A percentile compares a stretch with the other conserved stretches of the same genome.
Conservation (phyloP, 2,113 vertebrate genomes). For the Brachirus orientalis region DNA sequence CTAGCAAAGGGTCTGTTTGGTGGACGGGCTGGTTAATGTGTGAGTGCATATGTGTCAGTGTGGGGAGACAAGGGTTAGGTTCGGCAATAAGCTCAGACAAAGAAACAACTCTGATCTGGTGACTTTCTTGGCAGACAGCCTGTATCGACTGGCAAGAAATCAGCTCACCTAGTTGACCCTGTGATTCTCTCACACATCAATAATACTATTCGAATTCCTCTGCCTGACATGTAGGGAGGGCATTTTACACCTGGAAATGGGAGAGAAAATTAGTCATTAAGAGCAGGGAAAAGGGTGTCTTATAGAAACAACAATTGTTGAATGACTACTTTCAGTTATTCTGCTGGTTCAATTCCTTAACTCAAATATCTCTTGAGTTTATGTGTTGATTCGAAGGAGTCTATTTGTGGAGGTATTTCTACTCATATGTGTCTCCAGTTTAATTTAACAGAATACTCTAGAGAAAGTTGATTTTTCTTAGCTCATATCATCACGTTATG, state of each 20-base stretch:
- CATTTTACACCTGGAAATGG: slow-evolving; percentile 35
- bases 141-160: slow-evolving; percentile 65
- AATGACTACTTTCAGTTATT: slow-evolving; percentile 14
- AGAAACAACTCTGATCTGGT: slow-evolving; percentile 56
- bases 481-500: background rate
- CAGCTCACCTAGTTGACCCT: slow-evolving; percentile 59
- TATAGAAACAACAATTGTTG: too few relatives aligned
- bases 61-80: slow-evolving; percentile 2
- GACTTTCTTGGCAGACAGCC: slow-evolving; percentile 69
- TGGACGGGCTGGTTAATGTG: slow-evolving; percentile 10
- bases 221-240: slow-evolving; percentile 35
- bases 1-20: slow-evolving; percentile 27
- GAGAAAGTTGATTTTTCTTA: background rate
- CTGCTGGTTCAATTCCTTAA: background rate
- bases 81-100: slow-evolving; percentile 38
- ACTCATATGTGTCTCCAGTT: background rate
- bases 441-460: slow-evolving; percentile 5
- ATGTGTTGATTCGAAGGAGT: slow-evolving; percentile 20
- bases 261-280: too few relatives aligned
- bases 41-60: slow-evolving; percentile 4
- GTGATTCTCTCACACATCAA: slow-evolving; percentile 49
- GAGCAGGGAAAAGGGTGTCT: too few relatives aligned
- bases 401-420: background rate
- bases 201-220: slow-evolving; percentile 46
- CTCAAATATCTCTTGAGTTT: slow-evolving; percentile 6